Percentiles rank a stretch among this genome's conserved stretches.
Conservation (phyloP, 2,797 vertebrate species). For the Hydrolagus colliei region DNA sequence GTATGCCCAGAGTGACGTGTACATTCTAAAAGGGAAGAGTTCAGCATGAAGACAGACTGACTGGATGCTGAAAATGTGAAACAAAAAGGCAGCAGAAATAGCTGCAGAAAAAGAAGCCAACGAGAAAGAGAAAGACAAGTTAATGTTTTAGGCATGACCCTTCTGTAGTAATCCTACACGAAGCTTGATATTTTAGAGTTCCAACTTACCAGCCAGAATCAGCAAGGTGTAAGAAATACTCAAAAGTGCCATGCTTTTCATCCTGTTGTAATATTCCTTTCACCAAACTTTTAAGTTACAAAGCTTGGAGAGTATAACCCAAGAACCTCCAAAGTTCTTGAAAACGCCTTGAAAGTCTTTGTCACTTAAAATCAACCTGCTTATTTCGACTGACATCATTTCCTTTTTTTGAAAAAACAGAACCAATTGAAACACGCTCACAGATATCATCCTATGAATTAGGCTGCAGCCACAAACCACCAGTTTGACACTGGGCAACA, state of each 20-base stretch:
- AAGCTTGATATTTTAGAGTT: neutral
- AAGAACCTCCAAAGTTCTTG: neutral
- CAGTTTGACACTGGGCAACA: neutral
- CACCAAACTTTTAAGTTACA: neutral
- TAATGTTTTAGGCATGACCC: too few species aligned
- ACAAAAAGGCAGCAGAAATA: too few species aligned
- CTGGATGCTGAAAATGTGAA: too few species aligned
- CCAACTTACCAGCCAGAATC: neutral
- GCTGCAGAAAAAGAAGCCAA: too few species aligned
- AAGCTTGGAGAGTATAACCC: neutral
- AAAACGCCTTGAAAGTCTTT: neutral
- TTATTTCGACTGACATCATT: neutral
- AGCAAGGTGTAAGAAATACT: neutral
- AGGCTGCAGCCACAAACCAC: neutral
- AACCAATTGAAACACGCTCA: neutral
- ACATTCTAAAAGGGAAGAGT: too few species aligned
- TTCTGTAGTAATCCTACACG: too few species aligned
- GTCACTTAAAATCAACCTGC: neutral
- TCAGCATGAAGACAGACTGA: too few species aligned
- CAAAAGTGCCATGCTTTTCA: conserved; percentile 1
- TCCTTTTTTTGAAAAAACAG: neutral
- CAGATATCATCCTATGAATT: neutral
- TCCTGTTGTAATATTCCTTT: neutral
- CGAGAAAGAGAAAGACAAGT: too few species aligned
- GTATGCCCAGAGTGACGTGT: too few species aligned